Evolutionary conservation across 2,888 invertebrate species (phyloP), one percentile per base, ranked within the genome.

Genomic region (Papilio protenor): DNA sequence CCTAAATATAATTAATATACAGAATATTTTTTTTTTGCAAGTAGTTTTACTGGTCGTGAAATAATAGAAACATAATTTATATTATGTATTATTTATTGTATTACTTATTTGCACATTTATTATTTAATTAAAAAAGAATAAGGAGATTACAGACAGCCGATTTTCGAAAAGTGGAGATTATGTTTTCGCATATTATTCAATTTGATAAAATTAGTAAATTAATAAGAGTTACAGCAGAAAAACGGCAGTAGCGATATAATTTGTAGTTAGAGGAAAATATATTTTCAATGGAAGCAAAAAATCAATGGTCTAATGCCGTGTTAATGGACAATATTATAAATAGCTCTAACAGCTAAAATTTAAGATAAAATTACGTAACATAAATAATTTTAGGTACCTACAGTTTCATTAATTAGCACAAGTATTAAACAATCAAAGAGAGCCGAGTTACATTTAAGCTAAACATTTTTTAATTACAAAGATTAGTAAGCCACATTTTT

Each of bases 331-430:
- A 87, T 40, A 40, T 40, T 89, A 87, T 91, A 90, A 91, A 90
- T 91, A 40, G 40, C 40, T 84, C 87, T 91, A 91, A 86, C 81
- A 86, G 82, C 87, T 89, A 88, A 82, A 81, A 82, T 83, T 86
- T 86, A 85, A 84, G 86, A 84, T 86, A 87, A 85, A 87, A 88
- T 86, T 87, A 87, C 84, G 84, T 85, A 86, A 87, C 83, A 88
- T 89, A 88, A 87, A 85, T 90, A 87, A 88, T 85, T 86, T 87
- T 88, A 88, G 85, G 85, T 87, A 87, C 82, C 40, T 40, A 40
- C 40, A 79, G 52, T 79, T 77, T 81, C 33, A 76, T 75, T 79
- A 79, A 77, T 73, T 77, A 61, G 59, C 76, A 52, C 76, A 75
- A 72, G 57, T 76, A 78, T 81, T 82, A 81, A 78, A 79, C 45